These are phyloP conservation scores for Actinia tenebrosa DNA, from an alignment of 64 coral and sea anemone genomes.

Conservation along the genomic window DNA sequence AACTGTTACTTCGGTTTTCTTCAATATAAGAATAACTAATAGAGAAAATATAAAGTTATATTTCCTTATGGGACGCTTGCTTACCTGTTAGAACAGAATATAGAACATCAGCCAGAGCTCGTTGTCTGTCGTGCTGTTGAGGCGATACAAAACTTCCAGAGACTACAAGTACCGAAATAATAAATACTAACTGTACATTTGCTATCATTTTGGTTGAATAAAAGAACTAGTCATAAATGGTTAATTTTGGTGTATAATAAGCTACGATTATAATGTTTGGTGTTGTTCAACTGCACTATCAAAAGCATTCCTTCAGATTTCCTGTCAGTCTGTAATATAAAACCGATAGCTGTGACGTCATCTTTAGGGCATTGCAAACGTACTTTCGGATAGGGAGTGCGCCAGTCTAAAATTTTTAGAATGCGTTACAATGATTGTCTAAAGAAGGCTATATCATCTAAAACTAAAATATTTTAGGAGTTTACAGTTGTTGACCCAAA, in stretches of 20 bases:
- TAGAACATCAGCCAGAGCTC: neutral
- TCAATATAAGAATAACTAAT: neutral
- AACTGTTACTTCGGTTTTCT: neutral
- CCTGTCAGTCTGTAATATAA: neutral
- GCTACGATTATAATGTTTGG: neutral
- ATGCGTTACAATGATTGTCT: neutral
- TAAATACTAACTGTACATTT: neutral
- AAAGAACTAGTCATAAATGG: neutral
- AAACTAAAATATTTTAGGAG: too few species aligned
- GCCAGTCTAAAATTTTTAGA: neutral
- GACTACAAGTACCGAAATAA: neutral
- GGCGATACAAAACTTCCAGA: neutral
- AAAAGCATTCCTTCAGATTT: neutral
- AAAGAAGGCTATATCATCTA: too few species aligned
- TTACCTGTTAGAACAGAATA: neutral
- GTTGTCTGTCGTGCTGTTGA: neutral
- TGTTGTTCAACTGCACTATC: neutral
- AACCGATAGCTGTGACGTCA: neutral
- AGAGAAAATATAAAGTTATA: neutral
- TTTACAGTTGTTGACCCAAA: too few species aligned
- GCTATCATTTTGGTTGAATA: constrained; percentile 2
- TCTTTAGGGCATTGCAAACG: neutral
- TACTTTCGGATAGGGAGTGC: neutral
- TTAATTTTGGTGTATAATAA: neutral
- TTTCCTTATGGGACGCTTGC: neutral